Evolutionary conservation across 2,888 invertebrate genomes (phyloP).

Genomic region (Argynnis bischoffii): DNA sequence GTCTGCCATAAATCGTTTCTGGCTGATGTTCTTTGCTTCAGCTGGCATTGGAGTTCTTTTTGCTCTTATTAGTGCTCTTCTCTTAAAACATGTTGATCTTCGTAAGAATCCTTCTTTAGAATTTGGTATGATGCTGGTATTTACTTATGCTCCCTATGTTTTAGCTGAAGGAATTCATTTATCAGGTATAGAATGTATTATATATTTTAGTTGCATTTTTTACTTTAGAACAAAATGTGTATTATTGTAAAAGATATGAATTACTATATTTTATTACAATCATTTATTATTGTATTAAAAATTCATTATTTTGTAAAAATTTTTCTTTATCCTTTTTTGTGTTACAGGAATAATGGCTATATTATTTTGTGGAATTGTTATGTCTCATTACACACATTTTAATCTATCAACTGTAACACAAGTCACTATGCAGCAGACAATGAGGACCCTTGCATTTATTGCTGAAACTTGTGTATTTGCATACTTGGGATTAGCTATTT

Average conservation of each 20-base stretch:
- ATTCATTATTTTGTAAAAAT: neutral
- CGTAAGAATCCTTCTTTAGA: conserved; percentile 98
- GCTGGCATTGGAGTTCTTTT: conserved; percentile 97
- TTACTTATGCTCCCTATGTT: conserved; percentile 99
- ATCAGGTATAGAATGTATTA: conserved; percentile 84
- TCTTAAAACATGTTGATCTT: conserved; percentile 97
- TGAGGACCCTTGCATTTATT: conserved; percentile 98
- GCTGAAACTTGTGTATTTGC: conserved; percentile 99
- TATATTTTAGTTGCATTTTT: neutral
- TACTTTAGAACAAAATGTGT: no score
- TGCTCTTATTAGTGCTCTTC: conserved; percentile 94
- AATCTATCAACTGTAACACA: conserved; percentile 99
- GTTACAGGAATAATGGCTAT: conserved; percentile 98
- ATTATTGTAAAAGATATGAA: no score
- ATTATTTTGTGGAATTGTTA: conserved; percentile 98
- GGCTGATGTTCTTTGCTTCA: conserved; percentile 99
- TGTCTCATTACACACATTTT: conserved; percentile 99
- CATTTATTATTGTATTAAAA: no score
- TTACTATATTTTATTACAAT: no score
- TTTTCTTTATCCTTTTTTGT: neutral
- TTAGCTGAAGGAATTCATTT: conserved; percentile 97
- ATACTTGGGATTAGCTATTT: conserved; percentile 95
- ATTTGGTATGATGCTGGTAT: conserved; percentile 99
- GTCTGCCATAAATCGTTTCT: conserved; percentile 94
- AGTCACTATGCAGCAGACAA: conserved; percentile 99